phyloP scores from a whole-genome alignment of 2,797 vertebrate genomes.

The Oreonectes daqikongensis region DNA sequence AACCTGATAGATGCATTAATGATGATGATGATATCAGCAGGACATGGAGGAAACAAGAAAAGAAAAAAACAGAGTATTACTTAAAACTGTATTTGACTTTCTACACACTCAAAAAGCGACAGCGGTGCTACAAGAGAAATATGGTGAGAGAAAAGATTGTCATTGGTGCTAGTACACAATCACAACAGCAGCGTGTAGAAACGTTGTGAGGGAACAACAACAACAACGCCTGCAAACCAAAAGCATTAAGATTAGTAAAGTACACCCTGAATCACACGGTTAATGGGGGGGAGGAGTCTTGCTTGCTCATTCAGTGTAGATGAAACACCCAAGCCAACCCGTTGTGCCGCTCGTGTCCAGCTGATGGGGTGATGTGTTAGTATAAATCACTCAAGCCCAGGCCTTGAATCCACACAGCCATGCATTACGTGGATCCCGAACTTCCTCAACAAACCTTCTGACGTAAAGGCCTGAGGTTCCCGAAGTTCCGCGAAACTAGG shows the following conservation, averaged over 20 bases:
- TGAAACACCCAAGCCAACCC: slow-evolving; percentile 58
- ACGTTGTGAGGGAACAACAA: no score
- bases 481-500: slow-evolving; percentile 74
- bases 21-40: slow-evolving; percentile 38
- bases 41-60: slow-evolving; percentile 60
- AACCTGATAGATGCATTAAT: slow-evolving; percentile 65
- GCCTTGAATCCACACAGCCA: slow-evolving; percentile 63
- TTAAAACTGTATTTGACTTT: neutral
- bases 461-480: slow-evolving; percentile 60
- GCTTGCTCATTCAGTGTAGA: slow-evolving; percentile 50
- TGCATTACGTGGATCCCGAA: slow-evolving; percentile 65
- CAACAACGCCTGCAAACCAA: slow-evolving; percentile 49
- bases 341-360: slow-evolving; percentile 25
- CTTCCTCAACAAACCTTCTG: slow-evolving; percentile 79
- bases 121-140: slow-evolving; percentile 35
- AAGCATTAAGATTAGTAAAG: slow-evolving; percentile 67
- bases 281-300: slow-evolving; percentile 62
- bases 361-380: slow-evolving; percentile 63
- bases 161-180: slow-evolving; percentile 33
- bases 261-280: slow-evolving; percentile 61
- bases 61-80: slow-evolving; percentile 16
- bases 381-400: slow-evolving; percentile 53
- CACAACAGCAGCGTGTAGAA: no score
- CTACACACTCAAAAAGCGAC: neutral
- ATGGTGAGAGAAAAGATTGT: slow-evolving; percentile 36